A percentile compares a stretch with the other conserved stretches of the same genome.
Conservation (phyloP, 1,140 invertebrate species). For the Tetragnatha versicolor region DNA sequence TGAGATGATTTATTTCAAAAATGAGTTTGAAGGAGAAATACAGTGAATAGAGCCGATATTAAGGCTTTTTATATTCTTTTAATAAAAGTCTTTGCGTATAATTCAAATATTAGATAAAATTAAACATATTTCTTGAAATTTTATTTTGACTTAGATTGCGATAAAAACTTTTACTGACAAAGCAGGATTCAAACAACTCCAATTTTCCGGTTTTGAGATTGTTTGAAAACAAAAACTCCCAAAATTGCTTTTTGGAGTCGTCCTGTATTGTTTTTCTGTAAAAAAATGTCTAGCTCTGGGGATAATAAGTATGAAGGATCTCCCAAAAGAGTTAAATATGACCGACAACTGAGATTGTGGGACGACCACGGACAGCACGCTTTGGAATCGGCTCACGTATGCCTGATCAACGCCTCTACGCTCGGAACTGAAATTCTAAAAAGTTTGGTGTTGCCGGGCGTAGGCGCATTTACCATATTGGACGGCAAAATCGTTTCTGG, state of each 20-base stretch:
- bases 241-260: background rate
- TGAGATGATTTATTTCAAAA: too few relatives aligned
- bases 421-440: constrained; percentile 95
- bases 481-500: constrained; percentile 86
- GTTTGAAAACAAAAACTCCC: background rate
- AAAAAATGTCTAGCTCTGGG: constrained; percentile 14
- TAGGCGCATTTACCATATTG: constrained; percentile 95
- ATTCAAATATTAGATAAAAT: too few relatives aligned
- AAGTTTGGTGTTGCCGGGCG: constrained; percentile 88
- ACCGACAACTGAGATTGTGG: constrained; percentile 79
- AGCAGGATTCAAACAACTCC: too few relatives aligned
- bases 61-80: too few relatives aligned
- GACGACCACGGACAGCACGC: constrained; percentile 94
- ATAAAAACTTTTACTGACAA: too few relatives aligned
- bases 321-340: constrained; percentile 48
- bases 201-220: background rate
- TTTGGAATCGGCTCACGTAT: constrained; percentile 87
- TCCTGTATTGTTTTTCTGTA: background rate
- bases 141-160: too few relatives aligned
- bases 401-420: constrained; percentile 92
- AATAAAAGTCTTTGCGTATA: too few relatives aligned
- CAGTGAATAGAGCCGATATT: too few relatives aligned
- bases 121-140: too few relatives aligned
- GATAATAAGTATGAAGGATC: constrained; percentile 31
- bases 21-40: too few relatives aligned